Conservation (phyloP, 1,140 invertebrate species). For the Drosophila orena region DNA sequence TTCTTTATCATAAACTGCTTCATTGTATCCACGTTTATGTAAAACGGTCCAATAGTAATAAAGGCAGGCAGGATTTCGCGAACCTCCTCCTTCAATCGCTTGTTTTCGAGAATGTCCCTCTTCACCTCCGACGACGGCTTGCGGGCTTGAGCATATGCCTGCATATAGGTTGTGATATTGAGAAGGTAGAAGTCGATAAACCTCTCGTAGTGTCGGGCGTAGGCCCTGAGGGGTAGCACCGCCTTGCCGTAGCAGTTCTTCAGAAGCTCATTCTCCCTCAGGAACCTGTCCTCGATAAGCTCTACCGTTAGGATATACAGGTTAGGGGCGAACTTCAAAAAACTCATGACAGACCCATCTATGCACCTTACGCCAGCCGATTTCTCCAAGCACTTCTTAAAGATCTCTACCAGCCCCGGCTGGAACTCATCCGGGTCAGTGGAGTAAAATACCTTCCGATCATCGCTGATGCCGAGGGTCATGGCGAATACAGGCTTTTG, state of each 20-base stretch:
- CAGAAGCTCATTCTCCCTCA: conserved; percentile 51
- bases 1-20: conserved; percentile 76
- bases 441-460: conserved; percentile 66
- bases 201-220: conserved; percentile 59
- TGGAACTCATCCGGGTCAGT: conserved; percentile 77
- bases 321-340: conserved; percentile 70
- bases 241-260: conserved; percentile 57
- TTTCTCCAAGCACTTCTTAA: conserved; percentile 66
- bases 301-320: conserved; percentile 74
- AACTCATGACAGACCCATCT: conserved; percentile 60
- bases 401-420: conserved; percentile 65
- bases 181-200: conserved; percentile 74
- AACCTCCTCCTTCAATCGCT: conserved; percentile 71
- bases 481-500: conserved; percentile 68
- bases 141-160: conserved; percentile 36
- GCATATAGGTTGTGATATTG: conserved; percentile 52
- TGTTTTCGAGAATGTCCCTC: conserved; percentile 70
- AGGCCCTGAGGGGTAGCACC: conserved; percentile 59
- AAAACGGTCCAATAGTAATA: conserved; percentile 77
- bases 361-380: conserved; percentile 60
- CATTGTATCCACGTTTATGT: conserved; percentile 69
- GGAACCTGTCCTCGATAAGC: conserved; percentile 70
- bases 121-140: conserved; percentile 72
- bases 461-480: conserved; percentile 59
- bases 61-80: conserved; percentile 62